These are phyloP conservation scores for Neocrepidodera transversa DNA, from an alignment of 2,888 invertebrate genomes.

Conservation along the genomic window DNA sequence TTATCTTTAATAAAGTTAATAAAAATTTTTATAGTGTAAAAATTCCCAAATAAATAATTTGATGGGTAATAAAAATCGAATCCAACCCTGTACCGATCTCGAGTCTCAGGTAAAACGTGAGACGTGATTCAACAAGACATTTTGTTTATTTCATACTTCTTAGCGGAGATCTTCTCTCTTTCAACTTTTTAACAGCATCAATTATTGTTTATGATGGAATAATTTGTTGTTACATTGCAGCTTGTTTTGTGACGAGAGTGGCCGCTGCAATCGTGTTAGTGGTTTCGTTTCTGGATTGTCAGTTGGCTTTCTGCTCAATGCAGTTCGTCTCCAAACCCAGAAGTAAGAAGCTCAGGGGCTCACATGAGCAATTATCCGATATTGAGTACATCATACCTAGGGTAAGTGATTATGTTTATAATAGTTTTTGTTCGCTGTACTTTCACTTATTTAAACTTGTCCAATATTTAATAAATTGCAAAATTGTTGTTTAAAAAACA, in stretches of 20 bases:
- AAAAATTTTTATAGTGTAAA: too few species aligned
- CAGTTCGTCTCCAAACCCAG: slow-evolving; percentile 52
- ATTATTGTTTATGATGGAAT: slow-evolving; percentile 24
- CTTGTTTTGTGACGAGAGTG: slow-evolving; percentile 61
- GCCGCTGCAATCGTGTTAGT: slow-evolving; percentile 60
- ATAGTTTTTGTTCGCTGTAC: not conserved
- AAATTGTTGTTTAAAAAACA: too few species aligned
- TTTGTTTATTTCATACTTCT: slow-evolving; percentile 23
- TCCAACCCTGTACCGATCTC: not conserved
- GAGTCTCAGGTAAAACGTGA: slow-evolving; percentile 25
- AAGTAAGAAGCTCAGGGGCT: slow-evolving; percentile 49
- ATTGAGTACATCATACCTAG: slow-evolving; percentile 65
- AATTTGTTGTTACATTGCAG: slow-evolving; percentile 49
- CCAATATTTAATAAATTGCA: too few species aligned
- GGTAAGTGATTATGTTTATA: slow-evolving; percentile 53
- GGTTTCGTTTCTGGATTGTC: slow-evolving; percentile 62
- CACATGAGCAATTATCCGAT: slow-evolving; percentile 62
- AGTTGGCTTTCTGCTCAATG: slow-evolving; percentile 63
- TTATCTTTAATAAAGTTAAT: too few species aligned
- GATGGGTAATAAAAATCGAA: too few species aligned
- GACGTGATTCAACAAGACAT: slow-evolving; percentile 31
- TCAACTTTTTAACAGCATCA: slow-evolving; percentile 22
- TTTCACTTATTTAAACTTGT: too few species aligned
- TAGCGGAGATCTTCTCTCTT: slow-evolving; percentile 8
- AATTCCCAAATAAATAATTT: too few species aligned